Evolutionary conservation across 1,140 invertebrate genomes (phyloP).

Genomic region (Luehdorfia chinensis): DNA sequence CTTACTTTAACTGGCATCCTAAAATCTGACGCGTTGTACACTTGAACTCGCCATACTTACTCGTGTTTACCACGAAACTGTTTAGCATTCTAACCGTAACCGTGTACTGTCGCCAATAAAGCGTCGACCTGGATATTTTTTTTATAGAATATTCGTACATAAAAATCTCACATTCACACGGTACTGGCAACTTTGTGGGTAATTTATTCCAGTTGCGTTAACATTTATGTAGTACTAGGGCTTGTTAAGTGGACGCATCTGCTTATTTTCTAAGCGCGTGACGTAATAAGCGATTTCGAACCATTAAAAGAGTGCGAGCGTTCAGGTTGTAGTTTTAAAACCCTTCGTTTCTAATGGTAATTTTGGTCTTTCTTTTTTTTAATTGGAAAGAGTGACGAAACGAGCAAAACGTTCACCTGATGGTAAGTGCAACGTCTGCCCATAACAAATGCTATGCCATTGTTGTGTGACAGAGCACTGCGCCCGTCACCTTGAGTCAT

Average conservation of each 20-base stretch:
- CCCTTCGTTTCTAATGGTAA: no score
- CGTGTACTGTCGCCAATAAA: conserved; percentile 62
- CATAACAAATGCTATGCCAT: no score
- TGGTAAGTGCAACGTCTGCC: no score
- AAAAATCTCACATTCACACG: conserved; percentile 56
- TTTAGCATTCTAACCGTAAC: conserved; percentile 68
- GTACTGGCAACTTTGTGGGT: conserved; percentile 29
- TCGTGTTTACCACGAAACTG: conserved; percentile 66
- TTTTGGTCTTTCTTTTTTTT: no score
- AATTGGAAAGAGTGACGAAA: no score
- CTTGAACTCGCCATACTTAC: conserved; percentile 37
- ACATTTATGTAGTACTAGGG: not conserved
- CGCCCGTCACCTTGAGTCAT: no score
- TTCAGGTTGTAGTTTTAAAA: no score
- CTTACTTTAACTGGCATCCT: not conserved
- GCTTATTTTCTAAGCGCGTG: no score
- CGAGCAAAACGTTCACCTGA: no score
- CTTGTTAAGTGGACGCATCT: conserved; percentile 4
- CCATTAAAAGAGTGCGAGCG: no score
- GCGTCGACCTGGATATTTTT: conserved; percentile 63
- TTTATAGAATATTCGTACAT: conserved; percentile 55
- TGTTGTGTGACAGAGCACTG: no score
- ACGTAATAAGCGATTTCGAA: no score
- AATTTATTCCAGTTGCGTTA: conserved; percentile 17
- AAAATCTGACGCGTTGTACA: not conserved